Evolutionary conservation across 1,140 invertebrate genomes (phyloP), one percentile per base, ranked within the genome.

Genomic region (Thaumetopoea pityocampa): DNA sequence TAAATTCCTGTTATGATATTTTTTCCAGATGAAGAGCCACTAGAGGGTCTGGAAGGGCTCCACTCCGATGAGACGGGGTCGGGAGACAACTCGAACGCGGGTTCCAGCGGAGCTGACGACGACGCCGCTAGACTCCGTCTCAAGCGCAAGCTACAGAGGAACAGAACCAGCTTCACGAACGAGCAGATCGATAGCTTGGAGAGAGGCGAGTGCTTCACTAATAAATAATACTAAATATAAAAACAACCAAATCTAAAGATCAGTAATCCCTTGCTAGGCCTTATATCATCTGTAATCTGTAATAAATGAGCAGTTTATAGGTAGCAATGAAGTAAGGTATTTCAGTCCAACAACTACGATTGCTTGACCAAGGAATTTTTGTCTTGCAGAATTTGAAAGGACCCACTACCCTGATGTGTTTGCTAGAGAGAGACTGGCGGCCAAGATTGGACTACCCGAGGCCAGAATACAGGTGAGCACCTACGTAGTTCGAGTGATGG

Each of bases 121-220:
- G 93, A 95, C 57, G 94, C 96, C 59, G 92, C 94, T 2, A 86
- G 95, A 45, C 86, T 98, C 26, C 89, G 95, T 49, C 88, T 98
- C 5, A 99, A 99, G 85, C 87, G 98, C 67, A 99, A 99, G 87
- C 89, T 99, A 40, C 98, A 99, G 85, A 88, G 98, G 51, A 99
- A 99, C 86, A 88, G 98, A 58, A 99, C 98, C 37, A 99, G 97
- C 41, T 99, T 99, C 85, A 98, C 96, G 51, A 98, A 98, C 71
- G 96, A 99, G 65, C 98, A 99, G 86, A 98, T 99, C 60, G 98
- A 99, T 79, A 96, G 95, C 53, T 88, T 99, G 42, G 98, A 99
- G 86, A 97, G 98, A 93, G 96, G 96, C 98, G 78, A 54, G 49
- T 50, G 2, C 0, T 17, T 10, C 26, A 8, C n/a, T n/a, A n/a